Conservation (phyloP, 2,888 invertebrate genomes). For the Calameuta filiformis region DNA sequence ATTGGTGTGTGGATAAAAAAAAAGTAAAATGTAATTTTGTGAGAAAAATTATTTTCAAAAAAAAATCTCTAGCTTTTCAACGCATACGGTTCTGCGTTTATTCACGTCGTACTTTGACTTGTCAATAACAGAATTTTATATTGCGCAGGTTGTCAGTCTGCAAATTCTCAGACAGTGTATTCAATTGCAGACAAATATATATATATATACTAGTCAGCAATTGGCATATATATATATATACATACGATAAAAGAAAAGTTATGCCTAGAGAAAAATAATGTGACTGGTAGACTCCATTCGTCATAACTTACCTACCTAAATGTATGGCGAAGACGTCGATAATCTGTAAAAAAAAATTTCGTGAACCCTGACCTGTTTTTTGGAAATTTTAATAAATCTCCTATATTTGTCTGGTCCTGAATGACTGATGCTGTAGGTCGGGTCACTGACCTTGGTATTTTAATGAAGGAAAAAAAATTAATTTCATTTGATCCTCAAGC, state of each 20-base stretch:
- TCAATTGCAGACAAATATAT: background rate
- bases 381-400: background rate
- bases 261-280: background rate
- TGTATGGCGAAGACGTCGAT: background rate
- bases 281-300: background rate
- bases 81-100: background rate
- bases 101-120: background rate
- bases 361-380: background rate
- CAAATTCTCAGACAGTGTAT: background rate
- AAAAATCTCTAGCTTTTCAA: background rate
- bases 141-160: background rate
- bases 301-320: background rate
- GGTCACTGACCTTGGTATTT: background rate
- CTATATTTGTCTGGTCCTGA: no score
- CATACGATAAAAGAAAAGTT: background rate
- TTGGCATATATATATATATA: no score
- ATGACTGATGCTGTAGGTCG: background rate
- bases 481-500: background rate
- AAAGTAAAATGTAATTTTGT: background rate
- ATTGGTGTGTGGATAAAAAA: background rate
- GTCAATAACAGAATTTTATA: background rate
- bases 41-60: background rate
- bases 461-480: background rate
- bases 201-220: no score
- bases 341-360: background rate